Percentiles rank a stretch among this genome's conserved stretches.
Conservation (phyloP, 1,140 invertebrate species). For the Philotrypesis tridentata region DNA sequence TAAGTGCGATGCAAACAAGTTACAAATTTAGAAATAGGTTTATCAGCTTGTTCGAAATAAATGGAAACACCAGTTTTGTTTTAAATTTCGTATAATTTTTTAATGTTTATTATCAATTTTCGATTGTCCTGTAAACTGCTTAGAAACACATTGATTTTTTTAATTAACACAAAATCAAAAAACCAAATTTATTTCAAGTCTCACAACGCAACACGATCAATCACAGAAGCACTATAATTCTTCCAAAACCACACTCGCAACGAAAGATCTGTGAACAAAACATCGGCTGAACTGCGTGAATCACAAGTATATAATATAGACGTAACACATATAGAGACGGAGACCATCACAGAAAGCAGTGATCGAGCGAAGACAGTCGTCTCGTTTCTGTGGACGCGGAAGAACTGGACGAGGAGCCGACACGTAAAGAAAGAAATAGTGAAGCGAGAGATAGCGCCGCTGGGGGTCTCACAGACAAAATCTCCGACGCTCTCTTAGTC, state of each 20-base stretch:
- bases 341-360: no score
- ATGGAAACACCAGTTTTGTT: not conserved
- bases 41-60: constrained; percentile 6
- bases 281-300: not conserved
- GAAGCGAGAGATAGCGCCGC: not conserved
- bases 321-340: not conserved
- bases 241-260: not conserved
- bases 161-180: not conserved
- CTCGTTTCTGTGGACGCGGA: constrained; percentile 52
- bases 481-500: constrained; percentile 1
- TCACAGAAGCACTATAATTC: not conserved
- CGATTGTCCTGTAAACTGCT: no score
- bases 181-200: not conserved
- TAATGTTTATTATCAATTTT: not conserved
- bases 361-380: constrained; percentile 4
- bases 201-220: not conserved
- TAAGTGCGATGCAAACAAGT: not conserved
- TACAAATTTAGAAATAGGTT: not conserved
- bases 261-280: not conserved
- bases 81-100: not conserved
- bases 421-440: constrained; percentile 24
- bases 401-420: constrained; percentile 53
- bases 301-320: not conserved
- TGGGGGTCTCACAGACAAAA: not conserved
- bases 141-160: no score